Conservation (phyloP, 1,140 invertebrate species). For the Camponotus floridanus region DNA sequence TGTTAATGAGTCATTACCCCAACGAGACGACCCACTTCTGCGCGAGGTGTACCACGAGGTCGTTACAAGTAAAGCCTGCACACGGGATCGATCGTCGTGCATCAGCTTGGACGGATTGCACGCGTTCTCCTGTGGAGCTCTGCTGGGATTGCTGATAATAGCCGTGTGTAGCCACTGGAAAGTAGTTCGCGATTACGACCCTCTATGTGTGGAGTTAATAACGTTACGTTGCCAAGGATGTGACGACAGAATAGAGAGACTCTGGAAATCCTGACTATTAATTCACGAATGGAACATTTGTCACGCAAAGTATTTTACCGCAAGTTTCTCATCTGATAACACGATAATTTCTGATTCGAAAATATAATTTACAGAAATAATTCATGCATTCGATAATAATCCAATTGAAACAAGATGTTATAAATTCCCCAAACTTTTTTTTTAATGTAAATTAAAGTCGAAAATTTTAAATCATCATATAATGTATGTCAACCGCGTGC, state of each 20-base stretch:
- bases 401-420: neutral
- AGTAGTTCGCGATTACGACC: slow-evolving; percentile 49
- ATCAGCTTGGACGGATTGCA: slow-evolving; percentile 51
- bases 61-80: slow-evolving; percentile 63
- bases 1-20: slow-evolving; percentile 76
- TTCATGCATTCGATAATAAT: neutral
- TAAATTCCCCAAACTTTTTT: neutral
- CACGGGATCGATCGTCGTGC: slow-evolving; percentile 61
- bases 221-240: slow-evolving; percentile 32
- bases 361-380: neutral
- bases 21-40: slow-evolving; percentile 66
- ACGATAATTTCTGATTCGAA: neutral
- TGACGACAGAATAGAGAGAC: neutral
- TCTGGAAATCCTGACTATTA: slow-evolving; percentile 43
- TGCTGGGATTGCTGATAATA: slow-evolving; percentile 58
- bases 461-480: neutral
- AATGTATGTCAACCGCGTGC: neutral
- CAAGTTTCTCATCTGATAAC: neutral
- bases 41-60: neutral
- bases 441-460: neutral
- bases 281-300: slow-evolving; percentile 41
- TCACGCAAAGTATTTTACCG: neutral
- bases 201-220: slow-evolving; percentile 44
- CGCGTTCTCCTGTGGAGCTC: slow-evolving; percentile 43
- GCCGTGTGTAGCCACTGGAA: slow-evolving; percentile 61